Percentiles rank a stretch among this genome's conserved stretches.
These are phyloP conservation scores for Caenorhabditis drosophilae DNA, from an alignment of 2,888 invertebrate genomes.

Conservation along the genomic window DNA sequence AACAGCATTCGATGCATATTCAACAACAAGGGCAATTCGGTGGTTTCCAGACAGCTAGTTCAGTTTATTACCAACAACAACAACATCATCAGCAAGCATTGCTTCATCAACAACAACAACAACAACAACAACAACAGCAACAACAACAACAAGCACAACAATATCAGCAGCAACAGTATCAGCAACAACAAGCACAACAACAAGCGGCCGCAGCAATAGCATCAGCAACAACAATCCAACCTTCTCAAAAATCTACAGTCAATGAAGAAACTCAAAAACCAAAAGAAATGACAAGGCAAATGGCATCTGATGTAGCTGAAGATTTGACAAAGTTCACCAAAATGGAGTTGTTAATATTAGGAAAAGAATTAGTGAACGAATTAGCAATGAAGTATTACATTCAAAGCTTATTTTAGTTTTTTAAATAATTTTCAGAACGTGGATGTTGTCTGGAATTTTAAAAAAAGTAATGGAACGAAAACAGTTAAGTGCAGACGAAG, in stretches of 20 bases:
- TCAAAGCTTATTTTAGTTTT: too few relatives aligned
- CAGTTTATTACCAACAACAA: slow-evolving; percentile 4
- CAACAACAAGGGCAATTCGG: slow-evolving; percentile 5
- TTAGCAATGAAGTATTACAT: too few relatives aligned
- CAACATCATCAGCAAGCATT: not conserved
- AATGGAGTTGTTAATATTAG: slow-evolving; percentile 37
- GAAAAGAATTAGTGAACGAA: slow-evolving; percentile 45
- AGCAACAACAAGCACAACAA: slow-evolving; percentile 12
- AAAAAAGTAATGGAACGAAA: slow-evolving; percentile 41
- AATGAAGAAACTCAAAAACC: not conserved
- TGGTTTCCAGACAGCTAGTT: not conserved
- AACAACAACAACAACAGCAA: slow-evolving; percentile 4
- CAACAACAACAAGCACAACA: slow-evolving; percentile 3
- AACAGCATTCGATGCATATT: slow-evolving; percentile 12
- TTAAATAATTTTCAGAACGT: too few relatives aligned
- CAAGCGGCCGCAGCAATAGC: slow-evolving; percentile 8
- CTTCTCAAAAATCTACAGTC: slow-evolving; percentile 2
- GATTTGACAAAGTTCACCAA: slow-evolving; percentile 35
- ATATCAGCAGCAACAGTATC: not conserved
- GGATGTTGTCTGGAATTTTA: slow-evolving; percentile 19
- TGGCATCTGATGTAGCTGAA: slow-evolving; percentile 14
- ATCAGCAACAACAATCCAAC: slow-evolving; percentile 1
- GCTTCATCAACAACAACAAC: slow-evolving; percentile 2
- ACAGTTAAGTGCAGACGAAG: slow-evolving; percentile 13
- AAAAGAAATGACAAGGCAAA: not conserved